Evolutionary conservation across 2,888 invertebrate genomes (phyloP).

Genomic region (Coronaproctus castanopsis): DNA sequence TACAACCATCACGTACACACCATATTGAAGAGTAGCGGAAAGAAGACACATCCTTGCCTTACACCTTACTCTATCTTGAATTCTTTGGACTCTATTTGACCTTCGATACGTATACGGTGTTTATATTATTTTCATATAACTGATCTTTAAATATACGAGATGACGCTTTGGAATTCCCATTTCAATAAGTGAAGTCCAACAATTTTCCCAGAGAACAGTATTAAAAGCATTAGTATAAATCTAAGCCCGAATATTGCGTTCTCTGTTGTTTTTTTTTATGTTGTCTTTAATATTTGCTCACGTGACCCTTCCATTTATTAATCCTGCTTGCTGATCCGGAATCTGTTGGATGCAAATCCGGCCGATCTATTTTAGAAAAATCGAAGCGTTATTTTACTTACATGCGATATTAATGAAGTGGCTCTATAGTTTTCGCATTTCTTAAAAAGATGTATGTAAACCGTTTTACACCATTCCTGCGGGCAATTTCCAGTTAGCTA

Average conservation of each 20-base stretch:
- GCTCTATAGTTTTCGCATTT: not conserved
- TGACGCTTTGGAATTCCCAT: not conserved
- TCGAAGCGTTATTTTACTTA: not conserved
- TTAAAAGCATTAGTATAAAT: not conserved
- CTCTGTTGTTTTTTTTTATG: not conserved
- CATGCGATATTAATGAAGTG: not conserved
- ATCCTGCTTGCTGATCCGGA: not conserved
- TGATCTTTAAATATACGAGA: not conserved
- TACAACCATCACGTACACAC: not conserved
- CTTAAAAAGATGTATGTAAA: not conserved
- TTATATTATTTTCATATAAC: not conserved
- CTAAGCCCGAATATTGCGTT: not conserved
- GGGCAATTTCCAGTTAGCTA: not conserved
- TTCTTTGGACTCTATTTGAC: not conserved
- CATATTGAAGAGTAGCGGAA: not conserved
- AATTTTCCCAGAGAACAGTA: not conserved
- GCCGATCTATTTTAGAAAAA: not conserved
- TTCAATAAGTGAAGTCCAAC: not conserved
- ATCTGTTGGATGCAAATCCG: not conserved
- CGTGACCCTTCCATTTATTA: not conserved
- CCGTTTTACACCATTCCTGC: not conserved
- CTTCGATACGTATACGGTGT: not conserved
- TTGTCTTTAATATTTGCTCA: not conserved
- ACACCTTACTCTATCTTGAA: not conserved
- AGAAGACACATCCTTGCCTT: not conserved